These are phyloP conservation scores for Pseudopleuronectes americanus DNA, from an alignment of 2,797 vertebrate genomes.

Conservation along the genomic window DNA sequence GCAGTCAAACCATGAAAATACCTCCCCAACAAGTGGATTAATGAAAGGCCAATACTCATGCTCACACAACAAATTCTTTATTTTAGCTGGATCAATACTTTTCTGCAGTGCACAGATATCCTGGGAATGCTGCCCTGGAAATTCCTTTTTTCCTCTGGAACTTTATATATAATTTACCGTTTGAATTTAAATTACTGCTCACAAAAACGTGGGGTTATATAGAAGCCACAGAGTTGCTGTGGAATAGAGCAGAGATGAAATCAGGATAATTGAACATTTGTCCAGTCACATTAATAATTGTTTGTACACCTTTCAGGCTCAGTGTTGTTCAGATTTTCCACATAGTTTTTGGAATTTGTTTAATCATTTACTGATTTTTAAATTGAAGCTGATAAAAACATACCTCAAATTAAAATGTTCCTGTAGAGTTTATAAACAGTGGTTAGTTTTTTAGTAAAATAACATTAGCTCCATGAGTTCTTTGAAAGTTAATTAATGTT, in stretches of 20 bases:
- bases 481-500: too few relatives aligned
- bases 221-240: background rate
- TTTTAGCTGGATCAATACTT: conserved; percentile 60
- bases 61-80: conserved; percentile 57
- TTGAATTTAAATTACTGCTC: conserved; percentile 27
- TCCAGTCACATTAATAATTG: background rate
- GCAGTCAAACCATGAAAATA: conserved; percentile 64
- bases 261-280: background rate
- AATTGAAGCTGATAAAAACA: too few relatives aligned
- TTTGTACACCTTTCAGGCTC: background rate
- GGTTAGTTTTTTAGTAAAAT: background rate
- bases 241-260: background rate
- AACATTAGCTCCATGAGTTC: too few relatives aligned
- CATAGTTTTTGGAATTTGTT: too few relatives aligned
- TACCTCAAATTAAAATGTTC: background rate
- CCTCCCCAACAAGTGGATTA: conserved; percentile 64
- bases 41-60: conserved; percentile 56
- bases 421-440: background rate
- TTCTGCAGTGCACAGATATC: conserved; percentile 48
- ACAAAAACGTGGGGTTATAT: background rate
- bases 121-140: conserved; percentile 7
- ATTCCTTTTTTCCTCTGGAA: conserved; percentile 16
- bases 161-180: conserved; percentile 23
- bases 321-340: background rate
- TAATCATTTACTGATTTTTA: too few relatives aligned